Percentiles rank a stretch among this genome's conserved stretches.
Conservation (phyloP, 1,140 invertebrate genomes). For the Drosophila asahinai region DNA sequence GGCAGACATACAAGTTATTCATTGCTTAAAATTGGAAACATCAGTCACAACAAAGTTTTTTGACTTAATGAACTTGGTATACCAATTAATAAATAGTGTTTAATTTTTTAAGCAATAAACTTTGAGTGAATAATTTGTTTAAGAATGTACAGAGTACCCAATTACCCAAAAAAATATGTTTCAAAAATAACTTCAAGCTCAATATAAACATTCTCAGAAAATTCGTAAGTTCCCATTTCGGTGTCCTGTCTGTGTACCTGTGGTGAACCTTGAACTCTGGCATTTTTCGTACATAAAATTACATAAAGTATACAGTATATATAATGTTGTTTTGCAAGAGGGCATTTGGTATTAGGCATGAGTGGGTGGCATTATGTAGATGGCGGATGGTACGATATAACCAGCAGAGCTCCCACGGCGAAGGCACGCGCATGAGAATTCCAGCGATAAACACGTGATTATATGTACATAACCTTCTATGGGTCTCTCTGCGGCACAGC, state of each 20-base stretch:
- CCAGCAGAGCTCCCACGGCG: constrained; percentile 49
- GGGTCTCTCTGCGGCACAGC: constrained; percentile 23
- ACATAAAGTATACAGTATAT: constrained; percentile 25
- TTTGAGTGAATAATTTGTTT: neutral
- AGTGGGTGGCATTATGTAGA: constrained; percentile 30
- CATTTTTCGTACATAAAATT: constrained; percentile 57
- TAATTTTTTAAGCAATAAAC: neutral
- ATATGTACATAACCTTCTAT: constrained; percentile 62
- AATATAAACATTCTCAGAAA: neutral
- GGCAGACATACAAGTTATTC: neutral
- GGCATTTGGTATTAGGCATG: neutral
- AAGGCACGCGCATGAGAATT: constrained; percentile 72
- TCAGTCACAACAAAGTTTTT: neutral
- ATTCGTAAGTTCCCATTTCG: constrained; percentile 5
- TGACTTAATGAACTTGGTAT: neutral
- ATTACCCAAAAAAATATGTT: neutral
- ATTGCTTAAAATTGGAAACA: neutral
- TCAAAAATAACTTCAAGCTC: neutral
- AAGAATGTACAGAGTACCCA: neutral
- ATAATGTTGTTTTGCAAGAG: constrained; percentile 26
- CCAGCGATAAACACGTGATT: constrained; percentile 80
- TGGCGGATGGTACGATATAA: constrained; percentile 29
- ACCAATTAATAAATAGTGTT: no score
- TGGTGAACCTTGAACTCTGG: constrained; percentile 71
- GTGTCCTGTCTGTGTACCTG: constrained; percentile 13